These are phyloP conservation scores for Metopia argyrocephala DNA, from an alignment of 2,888 invertebrate genomes.

Conservation along the genomic window DNA sequence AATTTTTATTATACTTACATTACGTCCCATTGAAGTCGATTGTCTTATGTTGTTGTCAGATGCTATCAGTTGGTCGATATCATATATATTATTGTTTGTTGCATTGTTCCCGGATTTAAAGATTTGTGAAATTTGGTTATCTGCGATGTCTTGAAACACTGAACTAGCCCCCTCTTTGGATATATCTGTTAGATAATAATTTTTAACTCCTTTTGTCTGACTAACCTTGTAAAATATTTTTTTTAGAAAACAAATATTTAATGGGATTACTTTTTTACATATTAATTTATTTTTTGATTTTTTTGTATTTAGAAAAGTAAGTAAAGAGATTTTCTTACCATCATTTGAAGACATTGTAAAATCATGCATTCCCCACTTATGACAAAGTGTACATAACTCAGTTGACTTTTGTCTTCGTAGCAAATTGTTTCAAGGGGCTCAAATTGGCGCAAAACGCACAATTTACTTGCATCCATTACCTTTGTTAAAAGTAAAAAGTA, in stretches of 20 bases:
- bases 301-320: not conserved
- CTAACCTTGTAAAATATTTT: too few relatives aligned
- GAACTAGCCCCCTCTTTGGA: constrained; percentile 51
- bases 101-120: constrained; percentile 48
- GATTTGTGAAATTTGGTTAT: constrained; percentile 62
- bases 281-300: too few relatives aligned
- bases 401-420: constrained; percentile 71
- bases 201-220: constrained; percentile 56
- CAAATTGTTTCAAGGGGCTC: constrained; percentile 74
- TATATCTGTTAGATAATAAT: constrained; percentile 64
- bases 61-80: constrained; percentile 46
- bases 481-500: constrained; percentile 40
- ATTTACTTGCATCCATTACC: constrained; percentile 70
- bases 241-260: too few relatives aligned
- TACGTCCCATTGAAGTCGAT: not conserved
- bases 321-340: constrained; percentile 63
- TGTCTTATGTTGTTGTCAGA: constrained; percentile 12
- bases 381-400: constrained; percentile 75
- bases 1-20: constrained; percentile 27
- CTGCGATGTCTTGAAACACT: constrained; percentile 63
- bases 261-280: too few relatives aligned
- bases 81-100: constrained; percentile 1
- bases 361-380: constrained; percentile 77
- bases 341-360: constrained; percentile 74
- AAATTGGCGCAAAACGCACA: constrained; percentile 72